Evolutionary conservation across 1,140 invertebrate genomes (phyloP), one percentile per base, ranked within the genome.

Genomic region (Drosophila guanche): DNA sequence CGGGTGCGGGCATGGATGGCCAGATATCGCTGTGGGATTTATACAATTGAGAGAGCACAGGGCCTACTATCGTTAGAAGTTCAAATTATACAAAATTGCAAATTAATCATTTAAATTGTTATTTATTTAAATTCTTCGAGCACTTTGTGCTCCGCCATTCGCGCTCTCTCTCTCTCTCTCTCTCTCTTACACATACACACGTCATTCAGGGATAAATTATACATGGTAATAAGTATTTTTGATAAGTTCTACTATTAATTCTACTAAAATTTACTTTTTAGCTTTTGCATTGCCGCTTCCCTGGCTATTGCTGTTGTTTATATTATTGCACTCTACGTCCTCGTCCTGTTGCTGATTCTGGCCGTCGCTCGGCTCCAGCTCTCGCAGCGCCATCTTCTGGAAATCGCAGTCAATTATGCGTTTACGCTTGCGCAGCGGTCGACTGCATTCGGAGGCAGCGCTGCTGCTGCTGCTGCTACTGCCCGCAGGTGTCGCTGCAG

Each of bases 1-100:
- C 95, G 40, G 94, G 94, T 2, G 93, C 93, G 52, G 94, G 95
- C 51, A 93, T 94, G 62, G 95, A 96, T 91, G 94, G 94, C 71
- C 93, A 93, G 72, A 94, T 96, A 71, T 94, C 95, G 8, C 92
- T 96, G 51, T 96, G 95, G 95, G 93, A 95, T 92, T 92, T 96
- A 66, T 96, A 95, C 77, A 95, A 94, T 89, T 93, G 76, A 91
- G 22, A n/a, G 4, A 25, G 33, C 3, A 12, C 10, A 12, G 33
- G 33, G 10, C 12, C 10, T 37, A 10, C 41, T 61, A 48, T 29
- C 5, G 20, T 70, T 53, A 37, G 40, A 43, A 58, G 61, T 47
- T n/a, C 29, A 47, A 41, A 72, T 46, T n/a, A 33, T 46, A 52
- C 3, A 10, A 5, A 5, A 23, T 14, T 54, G 25, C 6, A 33